Base-by-base conservation (phyloP, 2,797 vertebrate genomes). In the Tachyglossus aculeatus region DNA sequence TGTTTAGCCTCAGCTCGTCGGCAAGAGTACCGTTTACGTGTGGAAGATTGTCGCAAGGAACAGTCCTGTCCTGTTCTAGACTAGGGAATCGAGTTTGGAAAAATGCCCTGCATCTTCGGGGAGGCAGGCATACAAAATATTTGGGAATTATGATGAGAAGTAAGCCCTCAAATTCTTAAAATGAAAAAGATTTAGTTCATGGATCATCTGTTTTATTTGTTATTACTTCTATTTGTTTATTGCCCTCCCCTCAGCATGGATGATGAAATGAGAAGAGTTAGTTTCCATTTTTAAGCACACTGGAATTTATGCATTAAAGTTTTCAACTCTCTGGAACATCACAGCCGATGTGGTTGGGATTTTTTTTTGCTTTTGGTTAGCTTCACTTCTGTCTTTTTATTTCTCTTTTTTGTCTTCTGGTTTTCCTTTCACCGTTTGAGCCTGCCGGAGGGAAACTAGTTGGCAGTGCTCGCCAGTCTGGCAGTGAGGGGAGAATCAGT, bases 281-380 rank as follows among this genome's bases (percentile, higher is more conserved):
- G 11, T 67, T 77, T 65, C 43, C 67, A 2, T 58, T 71, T 83
- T 71, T 7, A 51, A 16, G 14, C 55, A 48, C 31, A 65, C 71
- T 51, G 7, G 33, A 50, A 68, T 25, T 59, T 53, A 6, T 55
- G 24, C 60, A 66, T 6, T 62, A 3, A 25, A 53, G 12, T 72
- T 62, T 75, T 56, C 37, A 45, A 4, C 44, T 45, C 22, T 24
- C 18, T 16, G 18, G 13, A 24, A n/a, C 27, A 16, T n/a, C 47
- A 18, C 45, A 74, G 13, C 12, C n/a, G 24, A 58, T n/a, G n/a
- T n/a, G n/a, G 29, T 47, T 36, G 57, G 50, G 24, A 27, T 11
- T 41, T 33, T 11, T 41, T 33, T 48, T 4, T 33, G 34, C 29
- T 2, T 43, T 52, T 60, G 15, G 43, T 57, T 40, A 29, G 9